A percentile compares a stretch with the other conserved stretches of the same genome.
phyloP scores from a whole-genome alignment of 2,797 vertebrate species.

The Smutsia gigantea region DNA sequence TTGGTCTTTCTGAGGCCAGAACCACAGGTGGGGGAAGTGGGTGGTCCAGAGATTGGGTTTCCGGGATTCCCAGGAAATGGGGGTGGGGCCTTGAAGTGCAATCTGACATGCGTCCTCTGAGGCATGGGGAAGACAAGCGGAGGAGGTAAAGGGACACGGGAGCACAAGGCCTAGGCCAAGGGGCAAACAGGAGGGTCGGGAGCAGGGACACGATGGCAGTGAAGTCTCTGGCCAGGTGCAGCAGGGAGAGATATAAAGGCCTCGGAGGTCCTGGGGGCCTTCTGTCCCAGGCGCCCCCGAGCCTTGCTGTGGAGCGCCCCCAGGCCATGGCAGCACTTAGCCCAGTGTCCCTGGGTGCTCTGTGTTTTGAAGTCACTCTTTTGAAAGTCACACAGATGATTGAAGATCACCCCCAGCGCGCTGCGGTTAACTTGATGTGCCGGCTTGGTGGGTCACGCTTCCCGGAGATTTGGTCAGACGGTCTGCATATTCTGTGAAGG shows the following conservation, averaged over 20 bases:
- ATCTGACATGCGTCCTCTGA: no score
- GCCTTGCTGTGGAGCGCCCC: neutral
- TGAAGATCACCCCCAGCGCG: neutral
- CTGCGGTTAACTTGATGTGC: no score
- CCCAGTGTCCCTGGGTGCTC: neutral
- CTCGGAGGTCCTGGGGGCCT: neutral
- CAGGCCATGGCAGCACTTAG: neutral
- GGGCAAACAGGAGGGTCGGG: neutral
- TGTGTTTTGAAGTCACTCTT: neutral
- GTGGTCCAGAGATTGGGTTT: neutral
- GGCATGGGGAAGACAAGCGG: neutral
- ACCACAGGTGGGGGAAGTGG: neutral
- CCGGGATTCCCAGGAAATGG: neutral
- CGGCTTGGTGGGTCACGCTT: neutral
- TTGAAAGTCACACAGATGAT: neutral
- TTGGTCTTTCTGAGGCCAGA: neutral
- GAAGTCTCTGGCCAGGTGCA: no score
- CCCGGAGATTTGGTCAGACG: neutral
- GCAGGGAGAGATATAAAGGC: neutral
- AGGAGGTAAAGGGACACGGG: neutral
- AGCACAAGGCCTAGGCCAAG: neutral
- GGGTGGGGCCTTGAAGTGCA: neutral
- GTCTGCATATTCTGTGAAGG: neutral
- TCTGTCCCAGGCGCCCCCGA: accelerated
- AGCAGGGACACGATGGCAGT: no score